A percentile compares a stretch with the other conserved stretches of the same genome.
These are phyloP conservation scores for Polyergus mexicanus DNA, from an alignment of 1,140 invertebrate species.

Conservation along the genomic window DNA sequence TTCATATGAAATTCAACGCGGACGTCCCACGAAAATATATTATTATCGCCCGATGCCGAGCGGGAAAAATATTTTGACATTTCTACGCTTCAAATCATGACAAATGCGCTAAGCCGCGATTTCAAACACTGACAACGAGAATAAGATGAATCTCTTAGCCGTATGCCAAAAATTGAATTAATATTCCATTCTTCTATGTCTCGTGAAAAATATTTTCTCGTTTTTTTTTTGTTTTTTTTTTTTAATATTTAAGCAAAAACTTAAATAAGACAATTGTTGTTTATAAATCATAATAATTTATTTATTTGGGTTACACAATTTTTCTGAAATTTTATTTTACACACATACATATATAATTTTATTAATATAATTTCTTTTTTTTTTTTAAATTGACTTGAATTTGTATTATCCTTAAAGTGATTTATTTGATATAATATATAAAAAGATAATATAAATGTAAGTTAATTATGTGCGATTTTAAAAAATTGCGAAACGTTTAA, in stretches of 20 bases:
- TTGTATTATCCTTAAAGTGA: background rate
- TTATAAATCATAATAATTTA: background rate
- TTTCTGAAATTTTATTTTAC: background rate
- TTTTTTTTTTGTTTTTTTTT: no score
- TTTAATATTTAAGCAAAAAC: background rate
- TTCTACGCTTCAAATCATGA: background rate
- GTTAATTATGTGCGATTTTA: background rate
- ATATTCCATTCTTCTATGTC: background rate
- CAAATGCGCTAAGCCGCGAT: background rate
- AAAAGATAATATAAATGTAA: background rate
- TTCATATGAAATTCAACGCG: constrained; percentile 46
- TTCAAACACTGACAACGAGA: background rate
- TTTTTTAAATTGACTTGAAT: background rate
- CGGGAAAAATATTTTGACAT: constrained; percentile 46
- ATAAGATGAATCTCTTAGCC: background rate
- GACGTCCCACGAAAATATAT: constrained; percentile 49
- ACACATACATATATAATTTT: no score
- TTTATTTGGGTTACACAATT: background rate
- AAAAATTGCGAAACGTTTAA: background rate
- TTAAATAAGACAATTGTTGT: background rate
- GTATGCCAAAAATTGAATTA: background rate
- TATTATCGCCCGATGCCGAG: background rate
- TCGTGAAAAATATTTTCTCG: background rate
- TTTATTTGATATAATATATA: background rate
- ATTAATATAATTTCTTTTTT: no score